phyloP scores from a whole-genome alignment of 2,888 invertebrate genomes.

The Chymomyza caudatula region DNA sequence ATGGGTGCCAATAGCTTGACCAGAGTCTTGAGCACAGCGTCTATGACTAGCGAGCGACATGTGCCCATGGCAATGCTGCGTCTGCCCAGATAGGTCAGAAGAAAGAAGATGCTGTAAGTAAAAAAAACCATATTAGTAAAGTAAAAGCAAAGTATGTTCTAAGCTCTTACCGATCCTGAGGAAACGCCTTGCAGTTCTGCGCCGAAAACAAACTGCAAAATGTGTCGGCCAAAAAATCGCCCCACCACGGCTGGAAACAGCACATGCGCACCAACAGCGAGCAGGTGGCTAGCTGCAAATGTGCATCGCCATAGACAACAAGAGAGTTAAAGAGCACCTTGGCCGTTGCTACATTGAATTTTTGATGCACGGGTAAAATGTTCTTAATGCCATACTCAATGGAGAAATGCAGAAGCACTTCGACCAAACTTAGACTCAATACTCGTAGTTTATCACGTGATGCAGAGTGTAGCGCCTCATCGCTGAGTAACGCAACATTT shows the following conservation, averaged over 20 bases:
- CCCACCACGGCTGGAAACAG: slow-evolving; percentile 91
- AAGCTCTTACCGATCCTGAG: slow-evolving; percentile 87
- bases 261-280: slow-evolving; percentile 87
- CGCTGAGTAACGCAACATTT: slow-evolving; percentile 56
- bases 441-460: slow-evolving; percentile 91
- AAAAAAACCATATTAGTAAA: background rate
- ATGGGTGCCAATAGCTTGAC: slow-evolving; percentile 81
- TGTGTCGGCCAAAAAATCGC: slow-evolving; percentile 90
- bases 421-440: slow-evolving; percentile 88
- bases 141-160: background rate
- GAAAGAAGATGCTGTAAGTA: slow-evolving; percentile 86
- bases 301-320: slow-evolving; percentile 87
- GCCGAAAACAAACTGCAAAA: slow-evolving; percentile 88
- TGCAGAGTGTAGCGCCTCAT: slow-evolving; percentile 80
- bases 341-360: slow-evolving; percentile 79
- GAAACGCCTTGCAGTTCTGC: slow-evolving; percentile 87
- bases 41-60: slow-evolving; percentile 81
- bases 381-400: slow-evolving; percentile 81
- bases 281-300: slow-evolving; percentile 87
- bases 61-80: slow-evolving; percentile 84
- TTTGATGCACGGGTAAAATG: slow-evolving; percentile 75
- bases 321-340: slow-evolving; percentile 85
- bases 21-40: slow-evolving; percentile 82
- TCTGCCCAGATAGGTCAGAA: slow-evolving; percentile 91
- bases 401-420: slow-evolving; percentile 86